Evolutionary conservation across 2,113 vertebrate species (phyloP).

Genomic region (Blennius ocellaris): DNA sequence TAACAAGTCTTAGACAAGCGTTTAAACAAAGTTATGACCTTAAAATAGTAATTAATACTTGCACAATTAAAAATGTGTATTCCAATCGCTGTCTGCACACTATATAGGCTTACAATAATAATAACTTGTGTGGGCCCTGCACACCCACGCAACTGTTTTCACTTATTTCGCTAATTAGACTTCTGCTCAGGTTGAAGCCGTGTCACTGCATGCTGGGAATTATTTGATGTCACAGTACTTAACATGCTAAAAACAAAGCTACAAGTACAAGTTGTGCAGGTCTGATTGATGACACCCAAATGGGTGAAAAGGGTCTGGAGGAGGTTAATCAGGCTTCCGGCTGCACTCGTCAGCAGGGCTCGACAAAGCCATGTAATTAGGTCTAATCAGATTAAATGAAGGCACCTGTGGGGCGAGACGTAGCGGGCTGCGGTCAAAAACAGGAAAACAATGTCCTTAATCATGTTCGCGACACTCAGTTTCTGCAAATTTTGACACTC

Average conservation of each 20-base stretch:
- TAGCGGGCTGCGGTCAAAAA: too few relatives aligned
- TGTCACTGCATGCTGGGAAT: not conserved
- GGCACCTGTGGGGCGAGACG: not conserved
- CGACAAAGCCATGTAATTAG: not conserved
- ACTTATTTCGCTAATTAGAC: conserved; percentile 4
- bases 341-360: too few relatives aligned
- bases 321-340: not conserved
- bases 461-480: too few relatives aligned
- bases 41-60: too few relatives aligned
- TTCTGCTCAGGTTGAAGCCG: not conserved
- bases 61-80: not conserved
- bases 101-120: not conserved
- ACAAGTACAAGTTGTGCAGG: not conserved
- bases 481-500: too few relatives aligned
- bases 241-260: not conserved
- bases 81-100: not conserved
- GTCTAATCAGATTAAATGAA: not conserved
- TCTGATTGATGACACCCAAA: not conserved
- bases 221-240: not conserved
- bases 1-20: too few relatives aligned
- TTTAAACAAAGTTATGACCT: too few relatives aligned
- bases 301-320: not conserved
- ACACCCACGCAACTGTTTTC: not conserved
- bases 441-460: too few relatives aligned
- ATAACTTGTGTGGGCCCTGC: not conserved